These are phyloP conservation scores for Listrodromus nycthemerus DNA, from an alignment of 2,888 invertebrate species.

Conservation along the genomic window DNA sequence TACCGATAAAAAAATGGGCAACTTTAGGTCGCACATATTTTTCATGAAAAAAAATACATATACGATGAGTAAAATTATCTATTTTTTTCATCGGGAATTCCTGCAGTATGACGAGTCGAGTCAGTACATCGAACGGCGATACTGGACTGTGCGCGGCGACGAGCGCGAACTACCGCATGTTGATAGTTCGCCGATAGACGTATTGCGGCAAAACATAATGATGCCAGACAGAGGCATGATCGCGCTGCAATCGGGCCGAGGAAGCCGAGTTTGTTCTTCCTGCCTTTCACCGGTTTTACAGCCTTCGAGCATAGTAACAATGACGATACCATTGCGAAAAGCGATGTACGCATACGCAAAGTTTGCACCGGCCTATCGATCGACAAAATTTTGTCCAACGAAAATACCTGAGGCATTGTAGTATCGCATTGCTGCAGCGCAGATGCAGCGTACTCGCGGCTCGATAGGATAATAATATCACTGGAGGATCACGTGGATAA, in stretches of 20 bases:
- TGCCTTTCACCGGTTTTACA: slow-evolving; percentile 61
- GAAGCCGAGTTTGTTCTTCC: slow-evolving; percentile 28
- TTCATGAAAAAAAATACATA: no score
- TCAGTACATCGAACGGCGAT: not conserved
- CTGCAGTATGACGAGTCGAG: not conserved
- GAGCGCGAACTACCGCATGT: slow-evolving; percentile 1
- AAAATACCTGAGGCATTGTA: not conserved
- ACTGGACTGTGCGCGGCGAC: not conserved
- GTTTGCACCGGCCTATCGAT: slow-evolving; percentile 13
- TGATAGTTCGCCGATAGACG: slow-evolving; percentile 35
- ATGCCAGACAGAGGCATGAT: slow-evolving; percentile 12
- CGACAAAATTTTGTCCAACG: slow-evolving; percentile 9
- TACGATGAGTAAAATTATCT: no score
- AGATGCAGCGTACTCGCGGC: not conserved
- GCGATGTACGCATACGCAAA: slow-evolving; percentile 2
- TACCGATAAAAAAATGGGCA: not conserved
- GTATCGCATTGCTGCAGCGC: not conserved
- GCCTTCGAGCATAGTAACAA: slow-evolving; percentile 52
- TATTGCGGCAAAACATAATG: slow-evolving; percentile 48
- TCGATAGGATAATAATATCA: not conserved
- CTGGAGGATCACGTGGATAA: slow-evolving; percentile 6
- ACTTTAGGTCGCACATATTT: not conserved
- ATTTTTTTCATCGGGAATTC: not conserved
- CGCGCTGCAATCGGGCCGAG: not conserved
- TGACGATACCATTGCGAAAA: slow-evolving; percentile 33